phyloP scores from a whole-genome alignment of 2,797 vertebrate species.

The Ceryle rudis region DNA sequence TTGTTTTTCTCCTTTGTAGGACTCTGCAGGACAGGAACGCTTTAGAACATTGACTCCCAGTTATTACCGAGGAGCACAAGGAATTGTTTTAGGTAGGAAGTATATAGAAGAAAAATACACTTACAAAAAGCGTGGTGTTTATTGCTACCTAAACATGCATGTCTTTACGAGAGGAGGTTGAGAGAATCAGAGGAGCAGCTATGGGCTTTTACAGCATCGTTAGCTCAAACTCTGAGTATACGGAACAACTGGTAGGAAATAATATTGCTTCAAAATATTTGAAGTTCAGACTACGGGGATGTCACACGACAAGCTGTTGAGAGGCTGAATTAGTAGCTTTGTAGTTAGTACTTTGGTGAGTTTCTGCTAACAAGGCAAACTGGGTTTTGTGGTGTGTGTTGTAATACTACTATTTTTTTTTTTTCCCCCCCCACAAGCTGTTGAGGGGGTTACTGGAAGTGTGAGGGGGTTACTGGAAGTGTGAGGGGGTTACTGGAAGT shows the following conservation, averaged over 20 bases:
- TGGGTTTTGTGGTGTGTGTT: not conserved
- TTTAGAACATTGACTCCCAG: conserved; percentile 57
- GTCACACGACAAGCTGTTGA: not conserved
- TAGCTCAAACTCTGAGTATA: not conserved
- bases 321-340: not conserved
- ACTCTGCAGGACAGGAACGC: conserved; percentile 69
- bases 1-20: not conserved
- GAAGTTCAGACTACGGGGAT: not conserved
- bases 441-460: not conserved
- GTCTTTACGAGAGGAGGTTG: not conserved
- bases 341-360: not conserved
- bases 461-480: not conserved
- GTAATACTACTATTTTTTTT: not conserved
- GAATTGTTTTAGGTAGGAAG: conserved; percentile 65
- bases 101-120: not conserved
- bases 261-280: not conserved
- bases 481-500: not conserved
- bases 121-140: not conserved
- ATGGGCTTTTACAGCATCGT: not conserved
- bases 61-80: conserved; percentile 71
- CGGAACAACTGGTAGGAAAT: not conserved
- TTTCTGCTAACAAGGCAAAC: not conserved
- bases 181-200: not conserved
- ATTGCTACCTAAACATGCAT: not conserved
- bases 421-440: not conserved